A percentile compares a stretch with the other conserved stretches of the same genome.
phyloP scores from a whole-genome alignment of 37 sponge, comb jelly and placozoan species.

The Chondrilla cf. caribensis region DNA sequence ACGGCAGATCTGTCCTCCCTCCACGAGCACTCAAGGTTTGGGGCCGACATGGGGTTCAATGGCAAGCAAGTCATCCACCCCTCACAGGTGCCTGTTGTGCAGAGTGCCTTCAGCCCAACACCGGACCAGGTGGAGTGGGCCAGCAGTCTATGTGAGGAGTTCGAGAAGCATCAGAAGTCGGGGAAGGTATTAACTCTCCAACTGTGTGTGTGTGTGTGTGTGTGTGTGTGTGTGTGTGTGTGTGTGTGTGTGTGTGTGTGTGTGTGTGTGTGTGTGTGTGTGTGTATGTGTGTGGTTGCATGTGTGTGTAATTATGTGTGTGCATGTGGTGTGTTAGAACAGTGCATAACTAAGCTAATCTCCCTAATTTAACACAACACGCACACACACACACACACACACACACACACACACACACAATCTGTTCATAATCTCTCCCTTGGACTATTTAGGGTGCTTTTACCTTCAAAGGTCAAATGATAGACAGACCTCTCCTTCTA shows the following conservation, averaged over 20 bases:
- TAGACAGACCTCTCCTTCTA: conserved; percentile 82
- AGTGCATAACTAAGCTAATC: neutral
- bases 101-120: conserved; percentile 81
- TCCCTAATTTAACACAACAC: too few species aligned
- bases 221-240: too few species aligned
- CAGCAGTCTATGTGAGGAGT: conserved; percentile 59
- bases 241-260: too few species aligned
- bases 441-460: conserved; percentile 80
- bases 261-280: neutral
- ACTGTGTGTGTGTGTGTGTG: too few species aligned
- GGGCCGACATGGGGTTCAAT: conserved; percentile 86
- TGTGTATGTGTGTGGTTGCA: too few species aligned
- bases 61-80: conserved; percentile 97
- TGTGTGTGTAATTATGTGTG: too few species aligned
- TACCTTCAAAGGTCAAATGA: conserved; percentile 73
- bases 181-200: too few species aligned
- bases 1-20: conserved; percentile 61
- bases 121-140: conserved; percentile 75
- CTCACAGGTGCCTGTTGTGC: conserved; percentile 76
- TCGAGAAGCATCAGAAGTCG: conserved; percentile 71
- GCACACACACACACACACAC: too few species aligned
- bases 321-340: neutral
- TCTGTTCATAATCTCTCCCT: too few species aligned
- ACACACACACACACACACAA: too few species aligned
- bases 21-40: conserved; percentile 57